Evolutionary conservation across 2,797 vertebrate genomes (phyloP), one percentile per base, ranked within the genome.

Genomic region (Mormyrus hasselquistii): DNA sequence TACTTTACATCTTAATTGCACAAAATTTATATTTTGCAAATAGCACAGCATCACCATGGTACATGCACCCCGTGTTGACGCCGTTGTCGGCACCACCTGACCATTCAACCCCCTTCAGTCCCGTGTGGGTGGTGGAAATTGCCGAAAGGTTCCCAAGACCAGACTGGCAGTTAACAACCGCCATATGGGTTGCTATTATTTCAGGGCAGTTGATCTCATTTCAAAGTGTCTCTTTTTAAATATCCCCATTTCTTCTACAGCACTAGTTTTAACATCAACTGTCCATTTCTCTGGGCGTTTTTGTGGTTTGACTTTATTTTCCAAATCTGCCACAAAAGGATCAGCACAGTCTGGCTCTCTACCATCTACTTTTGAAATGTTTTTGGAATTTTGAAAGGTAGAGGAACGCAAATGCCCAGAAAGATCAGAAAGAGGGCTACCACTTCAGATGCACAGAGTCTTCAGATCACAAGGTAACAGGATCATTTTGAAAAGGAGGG

Each of bases 141-240:
- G 76, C 76, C 57, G 52, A 29, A 89, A 44, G 55, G 88, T 65
- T 89, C 73, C 57, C 76, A 47, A 82, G 53, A 88, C 82, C 88
- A 89, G 55, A 86, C 44, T 47, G 83, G 41, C 59, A 53, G 57
- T 52, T 89, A 89, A 86, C 47, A 41, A 52, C 7, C 57, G 34
- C 57, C 88, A 86, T 86, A 86, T 89, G 88, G 25, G 55, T 82
- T 49, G 57, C 25, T 29, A 86, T 89, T 69, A 86, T 89, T 89
- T 86, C 38, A n/a, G 86, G 52, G 86, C 22, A 85, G 57, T 59
- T 84, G 88, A 49, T 34, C 82, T 89, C 47, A 65, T 69, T 89
- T 86, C 41, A 86, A 86, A 89, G 3, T 14, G 12, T 57, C 3
- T 49, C 47, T 52, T 89, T 52, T 86, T 10, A 59, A 89, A 89